Percentiles rank a stretch among this genome's conserved stretches.
Evolutionary conservation across 2,113 vertebrate species (phyloP).

Genomic region (Accipiter cooperii): DNA sequence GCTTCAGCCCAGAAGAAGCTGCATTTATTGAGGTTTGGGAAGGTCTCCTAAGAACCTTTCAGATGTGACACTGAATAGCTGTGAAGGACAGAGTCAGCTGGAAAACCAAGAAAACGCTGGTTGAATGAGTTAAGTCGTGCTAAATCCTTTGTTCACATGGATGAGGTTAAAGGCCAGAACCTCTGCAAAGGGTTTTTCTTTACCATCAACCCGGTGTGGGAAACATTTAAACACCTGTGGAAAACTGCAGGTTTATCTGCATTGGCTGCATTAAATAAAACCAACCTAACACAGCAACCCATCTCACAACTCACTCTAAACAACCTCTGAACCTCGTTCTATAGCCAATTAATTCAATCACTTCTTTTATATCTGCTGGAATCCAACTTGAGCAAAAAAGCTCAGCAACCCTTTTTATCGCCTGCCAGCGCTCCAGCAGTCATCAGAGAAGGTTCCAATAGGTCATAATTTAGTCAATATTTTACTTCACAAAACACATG

Average conservation of each 20-base stretch:
- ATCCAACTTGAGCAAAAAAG: slow-evolving; percentile 2
- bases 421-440: slow-evolving; percentile 20
- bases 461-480: slow-evolving; percentile 57
- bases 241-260: not conserved
- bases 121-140: not conserved
- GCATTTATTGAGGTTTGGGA: not conserved
- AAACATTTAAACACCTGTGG: not conserved
- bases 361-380: slow-evolving; percentile 45
- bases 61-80: not conserved
- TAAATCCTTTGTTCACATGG: not conserved
- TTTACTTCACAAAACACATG: slow-evolving; percentile 50
- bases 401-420: slow-evolving; percentile 27
- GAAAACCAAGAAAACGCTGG: not conserved
- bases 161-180: not conserved
- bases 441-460: slow-evolving; percentile 40
- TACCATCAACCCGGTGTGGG: fast-evolving
- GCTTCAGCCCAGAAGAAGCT: not conserved
- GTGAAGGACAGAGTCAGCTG: not conserved
- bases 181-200: not conserved
- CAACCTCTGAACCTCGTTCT: not conserved
- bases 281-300: not conserved
- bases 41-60: not conserved
- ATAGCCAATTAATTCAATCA: slow-evolving; percentile 26
- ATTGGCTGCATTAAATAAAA: not conserved
- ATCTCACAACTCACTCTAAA: not conserved